Base-by-base conservation (phyloP, 2,113 vertebrate species). In the Danionella cerebrum region DNA sequence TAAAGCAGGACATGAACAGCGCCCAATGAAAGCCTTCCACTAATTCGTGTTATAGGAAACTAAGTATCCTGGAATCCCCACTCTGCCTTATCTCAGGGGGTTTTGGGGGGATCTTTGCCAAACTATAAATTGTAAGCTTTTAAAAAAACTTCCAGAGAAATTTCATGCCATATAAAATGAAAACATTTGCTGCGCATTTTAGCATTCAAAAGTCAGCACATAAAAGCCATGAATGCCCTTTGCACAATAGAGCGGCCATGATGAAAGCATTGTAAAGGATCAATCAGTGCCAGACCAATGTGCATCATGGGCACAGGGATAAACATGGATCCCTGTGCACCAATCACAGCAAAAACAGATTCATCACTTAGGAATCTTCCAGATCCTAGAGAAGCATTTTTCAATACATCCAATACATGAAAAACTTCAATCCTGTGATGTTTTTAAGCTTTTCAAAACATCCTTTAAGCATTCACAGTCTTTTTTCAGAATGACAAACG, bases 51-150 rank as follows among this genome's bases (percentile, higher is more conserved):
- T 33, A 62, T 79, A 71, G 76, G 79, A 57, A 13, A n/a, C n/a
- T n/a, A n/a, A n/a, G n/a, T 85, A 83, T 79, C 79, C 75, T 70
- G 72, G 76, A 81, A 80, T 79, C 77, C 70, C 70, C 69, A 80
- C 83, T 67, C 75, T 11, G 74, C 76, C 77, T 64, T 63, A 73
- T 76, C 71, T 57, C n/a, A n/a, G n/a, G n/a, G n/a, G n/a, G n/a
- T n/a, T n/a, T n/a, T n/a, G n/a, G n/a, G 35, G 60, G 38, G 64
- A 78, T 81, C 72, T 44, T 69, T 78, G 76, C 79, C 79, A 77
- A 76, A 69, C n/a, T 73, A 79, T 14, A 16, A 72, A 73, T 84
- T 67, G 47, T 55, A 31, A 48, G 44, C 27, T 27, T 62, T 18
- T 35, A 70, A 60, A 69, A n/a, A n/a, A 58, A 47, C 45, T 53